These are phyloP conservation scores for Pinctada fucata DNA, from an alignment of 2,888 invertebrate species.

Conservation along the genomic window DNA sequence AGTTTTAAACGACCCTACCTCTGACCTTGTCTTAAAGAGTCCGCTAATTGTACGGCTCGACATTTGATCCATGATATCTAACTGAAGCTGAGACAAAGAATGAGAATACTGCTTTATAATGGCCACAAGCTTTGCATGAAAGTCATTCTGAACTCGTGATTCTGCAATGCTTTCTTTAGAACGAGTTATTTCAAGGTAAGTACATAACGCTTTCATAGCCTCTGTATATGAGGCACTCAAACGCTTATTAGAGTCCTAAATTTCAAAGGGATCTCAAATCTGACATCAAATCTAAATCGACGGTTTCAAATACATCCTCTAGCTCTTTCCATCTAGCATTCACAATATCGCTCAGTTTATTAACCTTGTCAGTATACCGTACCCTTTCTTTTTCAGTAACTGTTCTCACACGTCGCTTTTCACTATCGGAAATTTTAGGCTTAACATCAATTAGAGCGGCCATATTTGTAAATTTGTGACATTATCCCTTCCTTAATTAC, in stretches of 20 bases:
- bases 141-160: neutral
- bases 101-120: neutral
- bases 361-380: neutral
- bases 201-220: neutral
- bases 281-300: neutral
- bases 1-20: neutral
- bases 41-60: neutral
- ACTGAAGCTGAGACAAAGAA: neutral
- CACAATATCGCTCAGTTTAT: neutral
- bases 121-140: neutral
- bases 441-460: neutral
- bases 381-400: neutral
- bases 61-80: neutral
- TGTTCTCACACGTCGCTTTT: neutral
- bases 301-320: neutral
- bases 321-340: neutral
- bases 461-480: neutral
- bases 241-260: neutral
- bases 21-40: neutral
- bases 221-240: constrained; percentile 1
- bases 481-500: neutral
- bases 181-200: constrained; percentile 2
- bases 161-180: neutral
- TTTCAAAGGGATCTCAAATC: neutral
- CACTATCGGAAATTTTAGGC: neutral